Evolutionary conservation across 2,797 vertebrate species (phyloP).

Genomic region (Decapterus maruadsi): DNA sequence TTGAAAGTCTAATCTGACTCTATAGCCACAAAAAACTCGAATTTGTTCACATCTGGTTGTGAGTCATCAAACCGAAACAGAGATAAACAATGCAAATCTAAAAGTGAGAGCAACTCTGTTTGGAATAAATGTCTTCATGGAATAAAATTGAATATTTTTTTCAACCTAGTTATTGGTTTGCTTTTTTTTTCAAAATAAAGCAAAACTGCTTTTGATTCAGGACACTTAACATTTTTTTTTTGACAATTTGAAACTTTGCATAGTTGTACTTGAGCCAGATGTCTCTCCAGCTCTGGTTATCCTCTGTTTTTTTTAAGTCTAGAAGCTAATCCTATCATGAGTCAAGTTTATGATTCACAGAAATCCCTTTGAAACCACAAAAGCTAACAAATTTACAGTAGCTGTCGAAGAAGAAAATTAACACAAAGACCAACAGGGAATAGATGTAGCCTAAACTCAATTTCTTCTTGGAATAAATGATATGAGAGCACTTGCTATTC

Average conservation of each 20-base stretch:
- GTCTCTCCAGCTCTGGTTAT: neutral
- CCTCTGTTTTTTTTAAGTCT: neutral
- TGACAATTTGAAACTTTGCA: neutral
- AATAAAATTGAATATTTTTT: too few species aligned
- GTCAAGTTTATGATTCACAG: conserved; percentile 42
- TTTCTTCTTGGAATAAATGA: conserved; percentile 37
- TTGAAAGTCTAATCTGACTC: neutral
- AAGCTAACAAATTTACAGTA: conserved; percentile 52
- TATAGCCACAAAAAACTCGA: too few species aligned
- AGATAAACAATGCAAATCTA: too few species aligned
- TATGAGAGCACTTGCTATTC: conserved; percentile 9
- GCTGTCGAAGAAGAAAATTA: conserved; percentile 44
- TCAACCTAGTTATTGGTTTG: neutral
- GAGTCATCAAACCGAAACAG: too few species aligned
- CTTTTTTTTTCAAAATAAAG: neutral
- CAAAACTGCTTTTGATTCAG: neutral
- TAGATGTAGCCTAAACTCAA: conserved; percentile 17
- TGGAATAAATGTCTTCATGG: too few species aligned
- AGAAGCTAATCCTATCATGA: conserved; percentile 22
- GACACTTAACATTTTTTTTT: neutral
- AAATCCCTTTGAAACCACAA: conserved; percentile 37
- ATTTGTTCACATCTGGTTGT: too few species aligned
- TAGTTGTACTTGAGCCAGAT: neutral
- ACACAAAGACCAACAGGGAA: conserved; percentile 24
- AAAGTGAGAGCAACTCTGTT: too few species aligned